Evolutionary conservation across 1,140 invertebrate species (phyloP).

Genomic region (Eubasilissa regina): DNA sequence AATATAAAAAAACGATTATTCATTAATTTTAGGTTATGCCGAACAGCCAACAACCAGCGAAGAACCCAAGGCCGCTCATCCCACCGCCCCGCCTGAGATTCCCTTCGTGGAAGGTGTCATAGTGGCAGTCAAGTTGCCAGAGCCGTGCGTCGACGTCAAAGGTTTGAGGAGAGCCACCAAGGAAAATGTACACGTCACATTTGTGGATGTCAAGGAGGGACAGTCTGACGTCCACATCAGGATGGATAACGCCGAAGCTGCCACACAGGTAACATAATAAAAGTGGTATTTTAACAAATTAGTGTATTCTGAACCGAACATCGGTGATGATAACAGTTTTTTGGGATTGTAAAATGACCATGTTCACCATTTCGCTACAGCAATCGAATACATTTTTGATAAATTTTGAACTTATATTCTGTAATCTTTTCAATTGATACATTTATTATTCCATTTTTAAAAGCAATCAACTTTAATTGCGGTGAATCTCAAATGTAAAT

Average conservation of each 20-base stretch:
- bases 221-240: conserved; percentile 74
- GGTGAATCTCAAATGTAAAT: neutral
- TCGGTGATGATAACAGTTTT: neutral
- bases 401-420: too few species aligned
- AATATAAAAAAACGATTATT: neutral
- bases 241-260: conserved; percentile 74
- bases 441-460: neutral
- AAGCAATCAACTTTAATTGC: neutral
- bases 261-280: conserved; percentile 67
- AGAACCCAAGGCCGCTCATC: neutral
- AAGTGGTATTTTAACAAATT: neutral
- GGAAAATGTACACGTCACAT: conserved; percentile 73
- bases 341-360: neutral
- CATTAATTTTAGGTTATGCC: neutral
- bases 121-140: conserved; percentile 75
- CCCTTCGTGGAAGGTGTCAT: conserved; percentile 72
- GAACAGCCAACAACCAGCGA: neutral
- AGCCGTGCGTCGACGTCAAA: conserved; percentile 76
- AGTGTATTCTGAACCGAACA: neutral
- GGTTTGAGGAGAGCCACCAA: conserved; percentile 78
- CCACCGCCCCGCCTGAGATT: conserved; percentile 51
- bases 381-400: too few species aligned
- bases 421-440: too few species aligned
- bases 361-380: neutral
- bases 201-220: conserved; percentile 78